Conservation (phyloP, 2,113 vertebrate species). For the Polypterus senegalus region DNA sequence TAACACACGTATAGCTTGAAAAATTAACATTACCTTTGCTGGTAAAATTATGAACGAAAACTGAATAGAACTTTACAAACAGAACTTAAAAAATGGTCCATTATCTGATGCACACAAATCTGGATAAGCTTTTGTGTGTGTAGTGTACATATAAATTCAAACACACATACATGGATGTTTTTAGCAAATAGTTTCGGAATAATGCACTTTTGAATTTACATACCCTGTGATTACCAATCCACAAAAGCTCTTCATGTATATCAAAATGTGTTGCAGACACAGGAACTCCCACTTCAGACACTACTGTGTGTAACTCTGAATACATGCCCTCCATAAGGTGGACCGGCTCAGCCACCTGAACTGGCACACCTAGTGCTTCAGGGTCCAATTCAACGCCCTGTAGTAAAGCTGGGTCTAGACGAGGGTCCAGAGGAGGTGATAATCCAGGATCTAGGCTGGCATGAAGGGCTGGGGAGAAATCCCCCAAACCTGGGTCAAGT, state of each 20-base stretch:
- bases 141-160: background rate
- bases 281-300: slow-evolving; percentile 84
- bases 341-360: slow-evolving; percentile 59
- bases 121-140: too few species aligned
- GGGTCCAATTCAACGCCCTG: slow-evolving; percentile 80
- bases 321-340: slow-evolving; percentile 93
- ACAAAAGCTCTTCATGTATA: slow-evolving; percentile 87
- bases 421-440: slow-evolving; percentile 71
- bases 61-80: too few species aligned
- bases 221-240: slow-evolving; percentile 94
- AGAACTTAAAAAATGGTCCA: too few species aligned
- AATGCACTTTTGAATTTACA: slow-evolving; percentile 18
- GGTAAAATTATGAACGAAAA: too few species aligned
- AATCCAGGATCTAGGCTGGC: slow-evolving; percentile 52
- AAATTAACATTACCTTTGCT: too few species aligned
- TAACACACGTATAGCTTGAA: too few species aligned
- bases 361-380: slow-evolving; percentile 62
- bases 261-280: slow-evolving; percentile 83
- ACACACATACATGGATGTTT: background rate
- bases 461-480: slow-evolving; percentile 55
- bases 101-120: too few species aligned
- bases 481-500: slow-evolving; percentile 71
- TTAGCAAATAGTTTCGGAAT: too few species aligned
- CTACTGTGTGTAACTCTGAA: slow-evolving; percentile 83
- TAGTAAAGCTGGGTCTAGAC: slow-evolving; percentile 66